A percentile compares a stretch with the other conserved stretches of the same genome.
These are phyloP conservation scores for Sesia apiformis DNA, from an alignment of 2,888 invertebrate genomes.

Conservation along the genomic window DNA sequence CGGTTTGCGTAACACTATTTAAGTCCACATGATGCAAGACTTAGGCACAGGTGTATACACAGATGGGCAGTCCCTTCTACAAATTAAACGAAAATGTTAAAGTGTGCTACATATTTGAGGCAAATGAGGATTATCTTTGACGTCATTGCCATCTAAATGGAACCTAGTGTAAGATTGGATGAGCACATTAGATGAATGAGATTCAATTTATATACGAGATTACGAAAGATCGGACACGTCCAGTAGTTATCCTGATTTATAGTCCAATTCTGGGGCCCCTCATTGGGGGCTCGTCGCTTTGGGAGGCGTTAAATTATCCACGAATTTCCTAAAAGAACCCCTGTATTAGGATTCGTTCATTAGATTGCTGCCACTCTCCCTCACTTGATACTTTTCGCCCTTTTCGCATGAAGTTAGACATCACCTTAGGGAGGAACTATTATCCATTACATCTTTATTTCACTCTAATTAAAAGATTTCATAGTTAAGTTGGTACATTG, in stretches of 20 bases:
- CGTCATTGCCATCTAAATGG: conserved; percentile 1
- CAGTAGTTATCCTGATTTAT: conserved; percentile 55
- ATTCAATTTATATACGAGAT: conserved; percentile 8
- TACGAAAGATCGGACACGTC: conserved; percentile 29
- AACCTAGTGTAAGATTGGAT: not conserved
- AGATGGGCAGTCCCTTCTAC: conserved; percentile 22
- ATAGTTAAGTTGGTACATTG: too few relatives aligned
- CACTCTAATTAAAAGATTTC: too few relatives aligned
- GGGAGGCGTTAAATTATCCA: conserved; percentile 45
- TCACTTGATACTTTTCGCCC: conserved; percentile 3
- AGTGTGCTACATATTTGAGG: not conserved
- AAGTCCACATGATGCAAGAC: conserved; percentile 32
- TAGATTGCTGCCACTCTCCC: conserved; percentile 40
- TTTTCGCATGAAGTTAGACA: too few relatives aligned
- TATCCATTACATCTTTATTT: too few relatives aligned
- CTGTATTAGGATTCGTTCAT: conserved; percentile 22
- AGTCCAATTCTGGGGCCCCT: conserved; percentile 23
- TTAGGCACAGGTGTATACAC: conserved; percentile 36
- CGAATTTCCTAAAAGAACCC: conserved; percentile 27
- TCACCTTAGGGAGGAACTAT: too few relatives aligned
- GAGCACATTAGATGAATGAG: not conserved
- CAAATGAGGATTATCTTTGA: conserved; percentile 21
- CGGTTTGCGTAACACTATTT: conserved; percentile 44
- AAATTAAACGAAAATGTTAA: not conserved
- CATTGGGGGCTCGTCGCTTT: conserved; percentile 23